These are phyloP conservation scores for Hydrocynus forskahlii DNA, from an alignment of 2,797 vertebrate genomes.

Conservation along the genomic window DNA sequence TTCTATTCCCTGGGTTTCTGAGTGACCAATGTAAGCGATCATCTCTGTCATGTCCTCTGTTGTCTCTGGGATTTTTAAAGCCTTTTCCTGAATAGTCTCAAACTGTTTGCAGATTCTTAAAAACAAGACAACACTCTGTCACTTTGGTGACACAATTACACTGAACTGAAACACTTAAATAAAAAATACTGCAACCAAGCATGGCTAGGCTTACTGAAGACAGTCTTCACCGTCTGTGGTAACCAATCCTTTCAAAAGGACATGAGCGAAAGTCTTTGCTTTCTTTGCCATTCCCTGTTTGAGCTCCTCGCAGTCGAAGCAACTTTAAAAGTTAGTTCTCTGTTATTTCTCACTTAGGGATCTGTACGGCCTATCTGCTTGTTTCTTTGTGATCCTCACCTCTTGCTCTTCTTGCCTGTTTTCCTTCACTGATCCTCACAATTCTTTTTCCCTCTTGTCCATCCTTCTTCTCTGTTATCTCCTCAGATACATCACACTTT, in stretches of 20 bases:
- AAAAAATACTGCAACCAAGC: neutral
- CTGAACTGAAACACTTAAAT: neutral
- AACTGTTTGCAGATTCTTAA: slow-evolving; percentile 91
- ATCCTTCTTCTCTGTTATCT: too few relatives aligned
- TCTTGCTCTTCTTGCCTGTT: too few relatives aligned
- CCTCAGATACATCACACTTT: too few relatives aligned
- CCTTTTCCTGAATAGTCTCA: slow-evolving; percentile 84
- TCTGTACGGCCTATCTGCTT: too few relatives aligned
- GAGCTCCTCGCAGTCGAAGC: slow-evolving; percentile 90
- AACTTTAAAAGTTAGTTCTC: too few relatives aligned
- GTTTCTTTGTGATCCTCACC: too few relatives aligned
- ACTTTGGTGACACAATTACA: neutral
- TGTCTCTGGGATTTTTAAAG: slow-evolving; percentile 82
- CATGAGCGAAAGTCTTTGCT: slow-evolving; percentile 78
- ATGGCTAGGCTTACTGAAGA: slow-evolving; percentile 77
- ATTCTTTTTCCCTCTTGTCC: too few relatives aligned
- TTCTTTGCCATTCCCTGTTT: slow-evolving; percentile 88
- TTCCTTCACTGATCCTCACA: too few relatives aligned
- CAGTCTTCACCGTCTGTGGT: slow-evolving; percentile 80
- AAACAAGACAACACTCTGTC: slow-evolving; percentile 44
- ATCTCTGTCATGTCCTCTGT: slow-evolving; percentile 87
- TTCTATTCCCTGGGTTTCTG: slow-evolving; percentile 75
- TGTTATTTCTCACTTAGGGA: too few relatives aligned
- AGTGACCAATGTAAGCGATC: slow-evolving; percentile 74
- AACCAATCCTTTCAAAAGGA: slow-evolving; percentile 81